Base-by-base conservation (phyloP, 1,140 invertebrate species). In the Ylistrum balloti region DNA sequence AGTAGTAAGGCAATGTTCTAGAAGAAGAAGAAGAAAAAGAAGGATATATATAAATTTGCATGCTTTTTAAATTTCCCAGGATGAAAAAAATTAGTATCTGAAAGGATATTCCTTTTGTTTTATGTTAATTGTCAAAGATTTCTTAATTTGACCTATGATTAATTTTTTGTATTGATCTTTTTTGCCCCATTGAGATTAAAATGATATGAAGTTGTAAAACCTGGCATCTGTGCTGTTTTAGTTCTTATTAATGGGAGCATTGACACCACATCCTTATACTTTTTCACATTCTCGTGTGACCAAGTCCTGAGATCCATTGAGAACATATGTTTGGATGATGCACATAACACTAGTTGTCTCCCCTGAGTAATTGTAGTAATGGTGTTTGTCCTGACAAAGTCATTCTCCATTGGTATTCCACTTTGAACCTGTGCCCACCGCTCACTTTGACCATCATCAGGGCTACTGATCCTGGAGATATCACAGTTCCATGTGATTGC, bases 321-420 rank as follows among this genome's bases (percentile, higher is more conserved):
- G 56, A 11, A 74, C 56, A n/a, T 74, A 9, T 45, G 41, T 45
- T 45, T 17, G 28, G 22, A 2, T 9, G 11, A 20, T 17, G 56
- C n/a, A 74, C 22, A 1, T 28, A 28, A 74, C 56, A n/a, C 56
- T 74, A 11, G 22, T 74, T n/a, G n/a, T 74, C 22, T 74, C 56
- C 56, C 56, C 17, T 74, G 56, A 74, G 56, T 74, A 74, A 74
- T 74, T 74, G 9, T 74, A 74, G 22, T 74, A 74, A 74, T 74
- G 56, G 56, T 74, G n/a, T 74, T 28, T 5, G 56, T 28, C 56
- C 22, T 11, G 56, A 28, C 22, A 28, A 74, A 74, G n/a, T 74
- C 56, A n/a, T n/a, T 11, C 3, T 74, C 56, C n/a, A 11, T 3
- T 28, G 56, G n/a, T 74, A 11, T n/a, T 11, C 22, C 22, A 74